Evolutionary conservation across 1,140 invertebrate species (phyloP).

Genomic region (Proales similis): DNA sequence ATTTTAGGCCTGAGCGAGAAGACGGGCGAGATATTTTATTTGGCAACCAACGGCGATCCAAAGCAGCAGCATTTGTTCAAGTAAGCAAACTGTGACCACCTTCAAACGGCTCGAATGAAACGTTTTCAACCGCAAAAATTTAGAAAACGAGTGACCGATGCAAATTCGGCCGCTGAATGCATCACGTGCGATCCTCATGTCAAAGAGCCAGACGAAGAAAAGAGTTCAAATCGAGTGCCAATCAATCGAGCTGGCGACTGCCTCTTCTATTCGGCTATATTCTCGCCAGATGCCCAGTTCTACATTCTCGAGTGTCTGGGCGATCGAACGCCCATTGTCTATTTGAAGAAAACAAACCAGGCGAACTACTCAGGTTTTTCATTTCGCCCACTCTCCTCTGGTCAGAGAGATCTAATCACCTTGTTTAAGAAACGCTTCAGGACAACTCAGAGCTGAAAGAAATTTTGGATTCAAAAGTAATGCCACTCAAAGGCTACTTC

Average conservation of each 20-base stretch:
- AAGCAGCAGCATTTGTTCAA: constrained; percentile 32
- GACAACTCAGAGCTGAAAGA: constrained; percentile 4
- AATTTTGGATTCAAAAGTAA: constrained; percentile 6
- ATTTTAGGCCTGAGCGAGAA: constrained; percentile 23
- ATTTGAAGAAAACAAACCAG: constrained; percentile 14
- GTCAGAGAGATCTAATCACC: background rate
- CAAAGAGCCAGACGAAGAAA: constrained; percentile 12
- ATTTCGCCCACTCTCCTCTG: background rate
- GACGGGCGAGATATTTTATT: constrained; percentile 26
- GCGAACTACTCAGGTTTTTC: background rate
- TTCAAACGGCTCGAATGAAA: background rate
- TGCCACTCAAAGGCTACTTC: constrained; percentile 15
- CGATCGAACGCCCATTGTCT: constrained; percentile 25
- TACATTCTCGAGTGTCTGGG: constrained; percentile 30
- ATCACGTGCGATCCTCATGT: constrained; percentile 16
- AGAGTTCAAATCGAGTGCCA: background rate
- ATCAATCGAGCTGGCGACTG: constrained; percentile 1
- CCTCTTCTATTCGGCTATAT: constrained; percentile 10
- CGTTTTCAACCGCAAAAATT: background rate
- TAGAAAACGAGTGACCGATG: constrained; percentile 33
- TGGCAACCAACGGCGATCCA: constrained; percentile 35
- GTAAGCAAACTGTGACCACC: background rate
- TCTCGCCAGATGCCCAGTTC: background rate
- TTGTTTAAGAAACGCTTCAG: constrained; percentile 16
- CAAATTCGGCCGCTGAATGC: constrained; percentile 2